phyloP scores from a whole-genome alignment of 2,888 invertebrate genomes.

The Allacma fusca region DNA sequence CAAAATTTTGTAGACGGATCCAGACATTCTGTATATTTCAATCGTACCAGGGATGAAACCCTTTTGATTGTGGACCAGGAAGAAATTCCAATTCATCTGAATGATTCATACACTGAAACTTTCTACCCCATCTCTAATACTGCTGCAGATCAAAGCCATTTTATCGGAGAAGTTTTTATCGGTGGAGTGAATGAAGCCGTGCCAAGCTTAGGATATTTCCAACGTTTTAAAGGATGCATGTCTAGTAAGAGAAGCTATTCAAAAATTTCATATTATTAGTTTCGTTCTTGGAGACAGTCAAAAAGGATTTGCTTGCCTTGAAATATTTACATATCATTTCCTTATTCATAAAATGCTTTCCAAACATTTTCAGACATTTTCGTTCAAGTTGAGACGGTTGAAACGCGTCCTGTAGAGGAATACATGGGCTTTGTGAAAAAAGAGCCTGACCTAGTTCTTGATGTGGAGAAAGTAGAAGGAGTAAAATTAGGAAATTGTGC shows the following conservation, averaged over 20 bases:
- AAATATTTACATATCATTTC: too few species aligned
- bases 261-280: too few species aligned
- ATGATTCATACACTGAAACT: conserved; percentile 1
- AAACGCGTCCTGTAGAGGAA: conserved; percentile 88
- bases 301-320: too few species aligned
- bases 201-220: conserved; percentile 81
- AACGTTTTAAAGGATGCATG: conserved; percentile 87
- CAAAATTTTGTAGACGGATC: conserved; percentile 84
- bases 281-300: too few species aligned
- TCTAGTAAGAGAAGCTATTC: conserved; percentile 73
- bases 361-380: conserved; percentile 74
- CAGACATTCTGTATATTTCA: conserved; percentile 77
- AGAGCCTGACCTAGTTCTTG: conserved; percentile 81
- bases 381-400: conserved; percentile 80
- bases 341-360: too few species aligned
- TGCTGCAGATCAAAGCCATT: conserved; percentile 43
- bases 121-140: conserved; percentile 69
- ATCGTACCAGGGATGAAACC: conserved; percentile 75
- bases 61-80: conserved; percentile 67
- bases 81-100: conserved; percentile 48
- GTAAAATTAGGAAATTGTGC: conserved; percentile 87
- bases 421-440: conserved; percentile 87
- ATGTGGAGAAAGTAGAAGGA: conserved; percentile 86
- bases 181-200: conserved; percentile 83
- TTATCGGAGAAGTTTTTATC: conserved; percentile 77